Conservation (phyloP, 2,113 vertebrate genomes). For the Pedionomus torquatus region DNA sequence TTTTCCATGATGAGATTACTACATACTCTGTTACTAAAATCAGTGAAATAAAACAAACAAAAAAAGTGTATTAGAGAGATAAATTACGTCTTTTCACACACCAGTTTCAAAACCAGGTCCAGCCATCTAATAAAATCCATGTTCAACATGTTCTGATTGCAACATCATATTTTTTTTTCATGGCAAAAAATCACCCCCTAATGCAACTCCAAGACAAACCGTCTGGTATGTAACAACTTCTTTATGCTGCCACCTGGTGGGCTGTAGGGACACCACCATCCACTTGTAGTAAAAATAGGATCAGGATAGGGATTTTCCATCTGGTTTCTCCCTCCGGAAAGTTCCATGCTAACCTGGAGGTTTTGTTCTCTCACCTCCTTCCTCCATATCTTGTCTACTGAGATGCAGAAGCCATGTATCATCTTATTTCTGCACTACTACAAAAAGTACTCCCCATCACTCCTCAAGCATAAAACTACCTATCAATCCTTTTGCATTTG, state of each 20-base stretch:
- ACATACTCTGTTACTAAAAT: not conserved
- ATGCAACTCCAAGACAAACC: too few species aligned
- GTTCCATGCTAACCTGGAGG: not conserved
- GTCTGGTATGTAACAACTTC: not conserved
- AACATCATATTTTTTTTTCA: not conserved
- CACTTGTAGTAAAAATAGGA: not conserved
- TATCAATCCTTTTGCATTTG: not conserved
- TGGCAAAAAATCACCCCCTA: not conserved
- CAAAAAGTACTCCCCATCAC: not conserved
- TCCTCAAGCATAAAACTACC: not conserved
- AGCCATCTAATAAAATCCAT: not conserved
- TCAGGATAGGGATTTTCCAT: slow-evolving; percentile 24
- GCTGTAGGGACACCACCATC: not conserved
- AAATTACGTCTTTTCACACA: not conserved
- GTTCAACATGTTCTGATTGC: not conserved
- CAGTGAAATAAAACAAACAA: rapidly evolving
- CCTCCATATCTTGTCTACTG: not conserved
- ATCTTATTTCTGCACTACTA: slow-evolving; percentile 21
- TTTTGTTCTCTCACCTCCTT: not conserved
- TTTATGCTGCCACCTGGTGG: slow-evolving; percentile 72
- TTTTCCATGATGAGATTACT: not conserved
- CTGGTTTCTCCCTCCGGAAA: not conserved
- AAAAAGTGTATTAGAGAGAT: rapidly evolving
- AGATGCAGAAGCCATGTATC: not conserved
- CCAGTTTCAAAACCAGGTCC: rapidly evolving